These are phyloP conservation scores for Nemotelus nigrinus DNA, from an alignment of 2,888 invertebrate species.

Conservation along the genomic window DNA sequence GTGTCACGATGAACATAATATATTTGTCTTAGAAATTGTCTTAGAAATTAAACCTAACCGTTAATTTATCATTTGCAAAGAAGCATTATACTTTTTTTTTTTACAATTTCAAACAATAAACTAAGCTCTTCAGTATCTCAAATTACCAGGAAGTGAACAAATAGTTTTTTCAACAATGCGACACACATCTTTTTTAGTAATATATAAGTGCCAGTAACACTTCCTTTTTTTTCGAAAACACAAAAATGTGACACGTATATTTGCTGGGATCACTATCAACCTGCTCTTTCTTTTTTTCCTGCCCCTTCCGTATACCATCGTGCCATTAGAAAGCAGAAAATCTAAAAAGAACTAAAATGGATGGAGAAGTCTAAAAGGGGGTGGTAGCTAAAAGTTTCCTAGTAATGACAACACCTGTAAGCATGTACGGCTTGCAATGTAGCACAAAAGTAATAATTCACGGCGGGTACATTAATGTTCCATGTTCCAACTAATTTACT, in stretches of 20 bases:
- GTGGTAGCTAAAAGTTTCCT: background rate
- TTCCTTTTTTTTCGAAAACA: background rate
- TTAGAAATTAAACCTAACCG: too few relatives aligned
- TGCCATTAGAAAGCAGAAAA: conserved; percentile 38
- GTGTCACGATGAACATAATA: too few relatives aligned
- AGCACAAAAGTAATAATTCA: conserved; percentile 48
- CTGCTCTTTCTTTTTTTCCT: background rate
- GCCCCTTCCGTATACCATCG: conserved; percentile 9
- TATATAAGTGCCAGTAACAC: conserved; percentile 4
- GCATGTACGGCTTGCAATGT: conserved; percentile 34
- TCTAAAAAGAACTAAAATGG: background rate
- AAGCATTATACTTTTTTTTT: too few relatives aligned
- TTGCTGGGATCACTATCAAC: background rate
- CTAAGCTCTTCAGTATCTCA: too few relatives aligned
- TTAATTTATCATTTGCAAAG: too few relatives aligned
- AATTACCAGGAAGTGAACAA: too few relatives aligned
- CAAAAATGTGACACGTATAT: background rate
- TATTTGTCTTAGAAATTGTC: too few relatives aligned
- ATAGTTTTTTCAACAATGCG: background rate
- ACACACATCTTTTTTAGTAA: background rate
- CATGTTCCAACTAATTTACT: conserved; percentile 51
- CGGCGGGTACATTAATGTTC: conserved; percentile 49
- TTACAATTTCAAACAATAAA: too few relatives aligned
- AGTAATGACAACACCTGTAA: conserved; percentile 43
- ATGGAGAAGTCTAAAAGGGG: background rate